These are phyloP conservation scores for Camponotus floridanus DNA, from an alignment of 1,140 invertebrate genomes.

Conservation along the genomic window DNA sequence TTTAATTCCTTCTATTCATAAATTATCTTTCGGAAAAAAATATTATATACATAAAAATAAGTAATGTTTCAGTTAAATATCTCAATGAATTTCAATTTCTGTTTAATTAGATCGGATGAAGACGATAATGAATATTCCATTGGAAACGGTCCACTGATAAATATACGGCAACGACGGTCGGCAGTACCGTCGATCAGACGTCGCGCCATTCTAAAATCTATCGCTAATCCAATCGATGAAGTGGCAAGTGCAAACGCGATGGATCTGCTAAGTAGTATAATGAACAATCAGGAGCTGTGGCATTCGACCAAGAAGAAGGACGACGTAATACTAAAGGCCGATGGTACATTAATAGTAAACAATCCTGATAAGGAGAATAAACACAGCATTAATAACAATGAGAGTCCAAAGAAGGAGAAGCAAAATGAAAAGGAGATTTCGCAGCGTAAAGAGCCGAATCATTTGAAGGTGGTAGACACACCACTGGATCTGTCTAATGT, in stretches of 20 bases:
- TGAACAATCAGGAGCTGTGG: constrained; percentile 91
- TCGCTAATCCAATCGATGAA: constrained; percentile 77
- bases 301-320: constrained; percentile 89
- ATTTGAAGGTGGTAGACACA: constrained; percentile 65
- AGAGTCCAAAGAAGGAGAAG: constrained; percentile 78
- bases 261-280: constrained; percentile 91
- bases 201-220: constrained; percentile 84
- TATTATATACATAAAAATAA: constrained; percentile 9
- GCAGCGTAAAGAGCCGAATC: background rate
- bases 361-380: constrained; percentile 80
- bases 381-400: constrained; percentile 80
- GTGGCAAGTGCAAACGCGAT: constrained; percentile 69
- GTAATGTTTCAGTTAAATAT: background rate
- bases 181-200: constrained; percentile 79
- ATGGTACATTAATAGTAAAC: constrained; percentile 87
- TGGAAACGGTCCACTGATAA: constrained; percentile 73
- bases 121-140: constrained; percentile 73
- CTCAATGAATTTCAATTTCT: constrained; percentile 52
- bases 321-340: constrained; percentile 87
- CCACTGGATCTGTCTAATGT: constrained; percentile 79
- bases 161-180: constrained; percentile 79
- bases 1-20: too few relatives aligned
- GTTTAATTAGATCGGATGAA: constrained; percentile 80
- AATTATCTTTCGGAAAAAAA: background rate
- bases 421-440: constrained; percentile 10